Percentiles rank a stretch among this genome's conserved stretches.
phyloP scores from a whole-genome alignment of 1,140 invertebrate genomes.

The Zaprionus taronus region DNA sequence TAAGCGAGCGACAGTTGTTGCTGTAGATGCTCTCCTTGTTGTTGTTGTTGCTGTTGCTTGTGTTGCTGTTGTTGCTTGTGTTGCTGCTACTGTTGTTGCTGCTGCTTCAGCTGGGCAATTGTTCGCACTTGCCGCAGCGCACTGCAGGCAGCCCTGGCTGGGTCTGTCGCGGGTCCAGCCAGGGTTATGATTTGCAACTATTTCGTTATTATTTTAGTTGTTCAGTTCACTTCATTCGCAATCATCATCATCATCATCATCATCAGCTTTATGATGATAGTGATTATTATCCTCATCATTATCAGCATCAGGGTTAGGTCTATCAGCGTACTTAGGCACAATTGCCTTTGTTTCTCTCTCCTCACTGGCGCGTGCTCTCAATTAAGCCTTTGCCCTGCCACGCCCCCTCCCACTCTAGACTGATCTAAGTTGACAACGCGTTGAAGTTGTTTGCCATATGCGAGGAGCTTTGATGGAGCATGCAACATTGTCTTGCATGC shows the following conservation, averaged over 20 bases:
- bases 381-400: conserved; percentile 2
- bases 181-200: conserved; percentile 46
- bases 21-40: conserved; percentile 33
- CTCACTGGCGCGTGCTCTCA: conserved; percentile 12
- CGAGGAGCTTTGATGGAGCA: neutral
- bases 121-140: conserved; percentile 66
- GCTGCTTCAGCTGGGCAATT: conserved; percentile 45
- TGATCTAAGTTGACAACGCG: neutral
- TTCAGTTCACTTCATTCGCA: neutral
- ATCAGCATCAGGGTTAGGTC: conserved; percentile 26
- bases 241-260: conserved; percentile 16
- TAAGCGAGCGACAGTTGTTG: conserved; percentile 73
- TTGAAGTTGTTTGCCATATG: neutral
- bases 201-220: conserved; percentile 47
- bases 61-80: neutral
- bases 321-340: conserved; percentile 8
- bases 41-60: conserved; percentile 27
- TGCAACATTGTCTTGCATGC: neutral
- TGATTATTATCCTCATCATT: conserved; percentile 15
- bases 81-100: neutral
- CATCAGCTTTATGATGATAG: conserved; percentile 10
- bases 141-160: conserved; percentile 9
- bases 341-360: conserved; percentile 8
- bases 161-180: neutral
- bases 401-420: neutral